Conservation (phyloP, 2,888 invertebrate species). For the Tetramorium bicarinatum region DNA sequence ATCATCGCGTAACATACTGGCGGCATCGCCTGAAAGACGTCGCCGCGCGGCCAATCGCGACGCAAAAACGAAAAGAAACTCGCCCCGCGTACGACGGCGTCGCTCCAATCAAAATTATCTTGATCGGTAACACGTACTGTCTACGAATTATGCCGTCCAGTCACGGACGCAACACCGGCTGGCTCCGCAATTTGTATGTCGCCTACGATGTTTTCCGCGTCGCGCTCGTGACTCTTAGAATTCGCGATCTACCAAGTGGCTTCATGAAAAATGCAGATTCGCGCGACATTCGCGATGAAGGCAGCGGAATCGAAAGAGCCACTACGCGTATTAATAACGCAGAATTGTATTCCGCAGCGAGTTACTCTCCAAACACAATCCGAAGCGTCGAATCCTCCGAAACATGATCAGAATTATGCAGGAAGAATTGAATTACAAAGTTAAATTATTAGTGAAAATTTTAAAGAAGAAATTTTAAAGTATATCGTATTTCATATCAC, state of each 20-base stretch:
- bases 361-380: neutral
- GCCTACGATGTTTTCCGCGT: constrained; percentile 55
- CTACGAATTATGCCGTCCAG: constrained; percentile 51
- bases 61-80: constrained; percentile 14
- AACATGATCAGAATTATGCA: constrained; percentile 16
- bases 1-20: constrained; percentile 20
- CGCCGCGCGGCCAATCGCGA: constrained; percentile 31
- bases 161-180: constrained; percentile 51
- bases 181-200: constrained; percentile 53
- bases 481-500: constrained; percentile 1
- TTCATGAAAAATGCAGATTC: constrained; percentile 45
- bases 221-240: constrained; percentile 45
- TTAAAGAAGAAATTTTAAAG: no score
- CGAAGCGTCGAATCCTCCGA: neutral
- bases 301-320: neutral
- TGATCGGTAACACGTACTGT: constrained; percentile 54
- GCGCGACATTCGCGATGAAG: constrained; percentile 28
- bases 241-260: constrained; percentile 38
- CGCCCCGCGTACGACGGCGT: constrained; percentile 10
- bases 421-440: constrained; percentile 14
- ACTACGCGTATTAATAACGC: constrained; percentile 14
- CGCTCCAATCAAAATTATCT: constrained; percentile 53
- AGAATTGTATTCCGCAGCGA: neutral
- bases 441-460: constrained; percentile 20
- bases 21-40: constrained; percentile 4